Base-by-base conservation (phyloP, 2,888 invertebrate genomes). In the Heliconius ethilla region DNA sequence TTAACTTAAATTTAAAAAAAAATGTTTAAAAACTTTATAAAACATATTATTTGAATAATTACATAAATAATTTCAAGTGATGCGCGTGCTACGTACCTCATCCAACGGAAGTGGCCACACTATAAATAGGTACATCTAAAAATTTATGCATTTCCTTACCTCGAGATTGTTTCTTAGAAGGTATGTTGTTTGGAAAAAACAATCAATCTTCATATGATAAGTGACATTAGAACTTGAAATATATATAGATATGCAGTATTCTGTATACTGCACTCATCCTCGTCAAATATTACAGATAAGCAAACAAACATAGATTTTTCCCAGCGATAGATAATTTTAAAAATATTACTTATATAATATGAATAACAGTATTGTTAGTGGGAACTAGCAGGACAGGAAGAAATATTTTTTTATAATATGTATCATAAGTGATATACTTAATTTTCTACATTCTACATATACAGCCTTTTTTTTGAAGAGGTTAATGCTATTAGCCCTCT, bases 201-300 rank as follows among this genome's bases (percentile, higher is more conserved):
- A 40, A 69, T 69, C 69, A 25, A 69, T 69, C 69, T 25, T 25
- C 13, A 6, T 45, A 45, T n/a, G 69, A 69, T 45, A 69, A 69
- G 69, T 6, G 13, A 25, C 0, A n/a, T 67, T 37, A 37, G n/a
- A n/a, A 18, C 10, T 66, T 66, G 18, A 33, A 65, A 66, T 66
- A 22, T n/a, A 11, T 22, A 51, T 51, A 18, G 45, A 51, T 51
- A 51, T 51, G 45, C 51, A 51, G 1, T 45, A 22, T 51, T 18
- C 51, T 18, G 51, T 51, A 51, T 10, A 69, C 18, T 69, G 40
- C 69, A 69, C 18, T 27, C 9, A 25, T 22, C 10, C 18, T 0
- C n/a, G 40, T 69, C 69, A 69, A 69, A 25, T 40, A 15, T 51
- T 4, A 9, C 1, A 27, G 69, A 69, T 40, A 45, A 69, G 40